Evolutionary conservation across 1,140 invertebrate genomes (phyloP).

Genomic region (Drosophila santomea): DNA sequence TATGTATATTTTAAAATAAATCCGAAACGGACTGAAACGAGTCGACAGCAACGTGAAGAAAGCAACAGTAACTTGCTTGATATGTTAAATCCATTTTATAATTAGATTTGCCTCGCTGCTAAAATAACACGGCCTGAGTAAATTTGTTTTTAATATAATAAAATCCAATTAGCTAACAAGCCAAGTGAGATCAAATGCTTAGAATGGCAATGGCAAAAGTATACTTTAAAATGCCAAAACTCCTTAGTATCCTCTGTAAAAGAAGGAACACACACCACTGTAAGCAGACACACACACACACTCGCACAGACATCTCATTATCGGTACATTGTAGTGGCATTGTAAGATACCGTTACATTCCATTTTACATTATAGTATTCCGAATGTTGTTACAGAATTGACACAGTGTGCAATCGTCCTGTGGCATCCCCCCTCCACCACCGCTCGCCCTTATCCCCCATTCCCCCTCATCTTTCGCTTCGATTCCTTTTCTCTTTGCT

Average conservation of each 20-base stretch:
- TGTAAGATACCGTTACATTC: slow-evolving; percentile 42
- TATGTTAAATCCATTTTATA: not conserved
- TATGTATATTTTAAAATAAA: not conserved
- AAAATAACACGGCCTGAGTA: too few relatives aligned
- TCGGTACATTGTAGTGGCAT: slow-evolving; percentile 48
- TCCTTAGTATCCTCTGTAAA: not conserved
- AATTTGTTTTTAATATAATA: not conserved
- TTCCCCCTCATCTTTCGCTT: slow-evolving; percentile 9
- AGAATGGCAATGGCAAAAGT: not conserved
- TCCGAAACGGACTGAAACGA: not conserved
- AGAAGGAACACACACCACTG: slow-evolving; percentile 10
- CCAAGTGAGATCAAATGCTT: not conserved
- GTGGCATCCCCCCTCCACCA: slow-evolving; percentile 6
- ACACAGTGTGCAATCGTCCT: slow-evolving; percentile 63
- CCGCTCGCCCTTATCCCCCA: not conserved
- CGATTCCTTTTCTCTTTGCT: slow-evolving; percentile 33
- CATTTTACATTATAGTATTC: slow-evolving; percentile 30
- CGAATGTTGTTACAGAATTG: slow-evolving; percentile 51
- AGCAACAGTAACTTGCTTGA: not conserved
- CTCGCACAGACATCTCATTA: slow-evolving; percentile 23
- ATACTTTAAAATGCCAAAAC: not conserved
- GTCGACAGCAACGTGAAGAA: not conserved
- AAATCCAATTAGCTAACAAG: not conserved
- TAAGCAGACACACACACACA: slow-evolving; percentile 7
- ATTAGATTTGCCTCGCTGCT: not conserved